Percentiles rank a stretch among this genome's conserved stretches.
These are phyloP conservation scores for fruit fly (Drosophila melanogaster) DNA, from an alignment of 1,140 invertebrate genomes.

Conservation along the genomic window Release_6_plus_ISO1_MT NC_004354.4:4591501-4592000, in stretches of 20 bases:
- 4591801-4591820: constrained; percentile 10
- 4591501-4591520: not conserved
- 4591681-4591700: not conserved
- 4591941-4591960: constrained; percentile 22
- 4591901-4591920: no score
- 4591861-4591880: not conserved
- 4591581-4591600: constrained; percentile 25
- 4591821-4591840: not conserved
- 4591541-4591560: constrained; percentile 64
- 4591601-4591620: constrained; percentile 7
- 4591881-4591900: no score
- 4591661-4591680: constrained; percentile 3
- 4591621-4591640: not conserved
- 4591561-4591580: constrained; percentile 66
- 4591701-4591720: not conserved
- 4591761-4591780: constrained; percentile 20
- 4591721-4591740: constrained; percentile 6
- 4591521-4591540: constrained; percentile 44
- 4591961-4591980: constrained; percentile 37
- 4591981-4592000: constrained; percentile 37
- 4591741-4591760: not conserved
- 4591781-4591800: constrained; percentile 15
- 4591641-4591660: constrained; percentile 19
- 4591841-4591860: not conserved
- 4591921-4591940: not conserved